Conservation (phyloP, 2,797 vertebrate species). For the Phyllotis vaccarum region DNA sequence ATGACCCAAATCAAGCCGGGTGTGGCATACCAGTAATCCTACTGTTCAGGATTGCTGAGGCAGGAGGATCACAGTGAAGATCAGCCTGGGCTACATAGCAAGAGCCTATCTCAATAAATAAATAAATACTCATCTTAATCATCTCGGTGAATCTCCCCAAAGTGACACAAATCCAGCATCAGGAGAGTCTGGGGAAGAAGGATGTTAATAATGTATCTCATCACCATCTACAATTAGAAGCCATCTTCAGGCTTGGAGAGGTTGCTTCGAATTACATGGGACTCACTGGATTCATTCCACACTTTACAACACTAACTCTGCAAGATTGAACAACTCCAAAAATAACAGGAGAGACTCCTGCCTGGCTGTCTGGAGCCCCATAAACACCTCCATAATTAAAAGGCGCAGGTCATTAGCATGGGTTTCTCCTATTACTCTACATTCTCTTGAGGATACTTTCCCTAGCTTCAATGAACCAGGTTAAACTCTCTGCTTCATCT, state of each 20-base stretch:
- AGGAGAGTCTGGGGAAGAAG: background rate
- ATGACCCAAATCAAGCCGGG: background rate
- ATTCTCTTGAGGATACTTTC: conserved; percentile 39
- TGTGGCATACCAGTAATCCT: background rate
- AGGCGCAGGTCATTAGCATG: conserved; percentile 60
- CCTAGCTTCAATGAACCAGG: background rate
- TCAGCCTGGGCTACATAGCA: background rate
- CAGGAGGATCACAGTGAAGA: background rate
- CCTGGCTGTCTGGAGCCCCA: conserved; percentile 67
- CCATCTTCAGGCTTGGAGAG: conserved; percentile 47
- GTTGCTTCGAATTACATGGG: conserved; percentile 48
- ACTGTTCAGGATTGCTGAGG: no score
- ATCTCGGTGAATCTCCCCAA: background rate
- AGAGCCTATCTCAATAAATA: background rate
- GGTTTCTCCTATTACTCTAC: background rate
- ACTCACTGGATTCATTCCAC: conserved; percentile 58
- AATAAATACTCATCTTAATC: background rate
- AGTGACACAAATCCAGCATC: background rate
- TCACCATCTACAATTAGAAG: conserved; percentile 49
- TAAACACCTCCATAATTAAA: conserved; percentile 63
- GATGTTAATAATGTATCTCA: conserved; percentile 27
- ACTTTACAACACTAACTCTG: conserved; percentile 63
- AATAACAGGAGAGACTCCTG: conserved; percentile 66
- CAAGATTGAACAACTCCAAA: conserved; percentile 71
- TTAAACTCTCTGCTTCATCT: conserved; percentile 11